Evolutionary conservation across 2,113 vertebrate species (phyloP).

Genomic region (Paramormyrops kingsleyae): DNA sequence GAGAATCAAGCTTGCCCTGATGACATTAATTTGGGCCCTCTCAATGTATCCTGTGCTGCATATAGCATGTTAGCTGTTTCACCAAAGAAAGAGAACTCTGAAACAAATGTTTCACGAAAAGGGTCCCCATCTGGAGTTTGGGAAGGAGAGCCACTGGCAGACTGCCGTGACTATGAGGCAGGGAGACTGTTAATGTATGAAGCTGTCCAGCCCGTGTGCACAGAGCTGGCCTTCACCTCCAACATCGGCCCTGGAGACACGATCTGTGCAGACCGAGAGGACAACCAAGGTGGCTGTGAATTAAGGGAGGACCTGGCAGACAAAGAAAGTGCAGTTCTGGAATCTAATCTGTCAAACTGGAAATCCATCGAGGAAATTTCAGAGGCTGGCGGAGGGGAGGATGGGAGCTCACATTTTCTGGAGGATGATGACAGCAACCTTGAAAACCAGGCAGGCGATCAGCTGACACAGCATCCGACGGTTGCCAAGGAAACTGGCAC

Average conservation of each 20-base stretch:
- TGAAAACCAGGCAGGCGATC: conserved; percentile 40
- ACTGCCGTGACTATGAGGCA: conserved; percentile 53
- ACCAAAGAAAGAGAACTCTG: conserved; percentile 70
- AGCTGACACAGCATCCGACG: conserved; percentile 32
- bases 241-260: conserved; percentile 44
- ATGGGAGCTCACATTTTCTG: conserved; percentile 46
- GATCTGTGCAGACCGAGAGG: conserved; percentile 48
- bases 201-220: conserved; percentile 38
- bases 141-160: conserved; percentile 46
- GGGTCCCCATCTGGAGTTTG: conserved; percentile 38
- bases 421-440: conserved; percentile 61
- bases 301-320: conserved; percentile 42
- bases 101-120: conserved; percentile 45
- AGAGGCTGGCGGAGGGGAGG: conserved; percentile 59
- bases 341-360: conserved; percentile 57
- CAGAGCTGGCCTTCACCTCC: conserved; percentile 39
- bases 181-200: conserved; percentile 59
- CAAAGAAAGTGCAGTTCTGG: conserved; percentile 43
- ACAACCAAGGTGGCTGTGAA: conserved; percentile 50
- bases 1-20: conserved; percentile 58
- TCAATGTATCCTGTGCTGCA: conserved; percentile 45
- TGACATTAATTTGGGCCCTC: conserved; percentile 47
- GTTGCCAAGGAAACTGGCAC: conserved; percentile 28
- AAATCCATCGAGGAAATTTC: conserved; percentile 63
- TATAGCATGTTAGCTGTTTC: conserved; percentile 63